Conservation (phyloP, 2,113 vertebrate species). For the Hyla sarda region DNA sequence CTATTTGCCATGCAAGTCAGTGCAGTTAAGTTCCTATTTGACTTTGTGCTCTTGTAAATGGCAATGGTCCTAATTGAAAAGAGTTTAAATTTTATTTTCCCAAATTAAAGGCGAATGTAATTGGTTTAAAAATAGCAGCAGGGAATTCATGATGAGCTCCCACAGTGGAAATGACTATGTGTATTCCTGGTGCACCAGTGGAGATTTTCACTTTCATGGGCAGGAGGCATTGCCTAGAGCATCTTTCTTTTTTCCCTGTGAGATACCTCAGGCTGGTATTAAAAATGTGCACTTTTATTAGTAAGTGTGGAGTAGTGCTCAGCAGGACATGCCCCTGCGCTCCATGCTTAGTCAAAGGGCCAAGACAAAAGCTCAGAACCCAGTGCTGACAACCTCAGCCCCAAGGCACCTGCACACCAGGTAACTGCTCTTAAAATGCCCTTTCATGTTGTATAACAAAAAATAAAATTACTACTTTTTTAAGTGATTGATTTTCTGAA, state of each 20-base stretch:
- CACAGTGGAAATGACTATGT: constrained; percentile 52
- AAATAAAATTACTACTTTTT: constrained; percentile 29
- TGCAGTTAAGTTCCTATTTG: constrained; percentile 15
- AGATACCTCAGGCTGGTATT: constrained; percentile 55
- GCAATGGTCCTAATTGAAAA: constrained; percentile 11
- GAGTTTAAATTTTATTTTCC: constrained; percentile 50
- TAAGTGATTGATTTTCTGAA: constrained; percentile 27
- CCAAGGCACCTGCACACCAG: constrained; percentile 56
- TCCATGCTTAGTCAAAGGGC: constrained; percentile 2
- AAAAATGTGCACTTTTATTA: constrained; percentile 59
- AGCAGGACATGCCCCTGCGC: constrained; percentile 37
- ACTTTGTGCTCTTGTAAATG: constrained; percentile 16
- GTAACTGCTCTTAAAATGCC: constrained; percentile 47
- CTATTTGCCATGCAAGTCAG: background rate
- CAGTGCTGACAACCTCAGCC: background rate
- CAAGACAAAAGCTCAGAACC: constrained; percentile 34
- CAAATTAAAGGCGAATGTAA: constrained; percentile 50
- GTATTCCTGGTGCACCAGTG: constrained; percentile 25
- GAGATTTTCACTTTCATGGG: constrained; percentile 58
- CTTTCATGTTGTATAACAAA: constrained; percentile 39
- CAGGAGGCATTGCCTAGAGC: constrained; percentile 47
- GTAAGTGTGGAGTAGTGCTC: constrained; percentile 29
- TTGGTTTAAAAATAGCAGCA: constrained; percentile 55
- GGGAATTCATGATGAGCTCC: constrained; percentile 48
- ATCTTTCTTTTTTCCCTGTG: constrained; percentile 19